These are phyloP conservation scores for Deilephila porcellus DNA, from an alignment of 2,888 invertebrate species.

Conservation along the genomic window DNA sequence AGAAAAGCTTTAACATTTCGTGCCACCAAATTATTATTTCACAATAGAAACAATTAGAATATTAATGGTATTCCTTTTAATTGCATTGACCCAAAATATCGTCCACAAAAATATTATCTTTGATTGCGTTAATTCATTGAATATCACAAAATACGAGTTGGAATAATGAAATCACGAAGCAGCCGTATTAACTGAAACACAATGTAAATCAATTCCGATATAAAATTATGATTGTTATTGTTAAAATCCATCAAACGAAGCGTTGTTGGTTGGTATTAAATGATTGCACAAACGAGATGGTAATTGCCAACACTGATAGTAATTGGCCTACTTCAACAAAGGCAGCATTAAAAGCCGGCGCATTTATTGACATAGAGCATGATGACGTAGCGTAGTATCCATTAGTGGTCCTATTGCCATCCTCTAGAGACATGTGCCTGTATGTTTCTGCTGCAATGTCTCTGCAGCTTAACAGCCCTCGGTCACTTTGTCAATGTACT, in stretches of 20 bases:
- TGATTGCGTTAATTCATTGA: not conserved
- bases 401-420: slow-evolving; percentile 63
- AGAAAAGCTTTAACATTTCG: no score
- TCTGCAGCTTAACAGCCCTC: slow-evolving; percentile 19
- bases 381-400: slow-evolving; percentile 67
- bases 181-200: slow-evolving; percentile 8
- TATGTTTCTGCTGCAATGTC: slow-evolving; percentile 18
- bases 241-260: slow-evolving; percentile 45
- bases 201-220: slow-evolving; percentile 34
- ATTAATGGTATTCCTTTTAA: no score
- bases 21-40: no score
- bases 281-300: slow-evolving; percentile 50
- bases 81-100: no score
- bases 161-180: slow-evolving; percentile 23
- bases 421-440: slow-evolving; percentile 37
- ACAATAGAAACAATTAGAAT: no score
- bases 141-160: not conserved
- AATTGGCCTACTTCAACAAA: slow-evolving; percentile 74
- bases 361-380: slow-evolving; percentile 71
- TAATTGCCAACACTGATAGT: slow-evolving; percentile 64
- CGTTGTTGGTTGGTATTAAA: slow-evolving; percentile 34
- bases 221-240: slow-evolving; percentile 41
- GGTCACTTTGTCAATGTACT: slow-evolving; percentile 27
- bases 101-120: no score
- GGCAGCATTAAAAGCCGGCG: slow-evolving; percentile 68